Evolutionary conservation across 2,888 invertebrate genomes (phyloP).

Genomic region (Labia minor): DNA sequence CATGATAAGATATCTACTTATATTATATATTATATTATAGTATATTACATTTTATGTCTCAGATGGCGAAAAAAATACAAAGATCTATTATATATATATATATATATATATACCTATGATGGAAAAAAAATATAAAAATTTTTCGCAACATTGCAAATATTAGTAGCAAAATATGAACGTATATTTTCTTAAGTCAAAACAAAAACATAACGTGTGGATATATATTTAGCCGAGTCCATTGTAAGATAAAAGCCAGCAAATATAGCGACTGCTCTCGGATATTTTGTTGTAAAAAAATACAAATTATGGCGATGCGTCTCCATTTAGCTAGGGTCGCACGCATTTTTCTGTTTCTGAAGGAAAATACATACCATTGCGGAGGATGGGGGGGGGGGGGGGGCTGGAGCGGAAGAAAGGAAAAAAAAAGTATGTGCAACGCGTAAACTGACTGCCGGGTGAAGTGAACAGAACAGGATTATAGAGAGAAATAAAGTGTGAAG

Average conservation of each 20-base stretch:
- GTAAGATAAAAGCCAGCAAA: neutral
- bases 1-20: too few species aligned
- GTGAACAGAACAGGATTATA: neutral
- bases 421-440: neutral
- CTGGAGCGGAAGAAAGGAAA: neutral
- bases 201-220: neutral
- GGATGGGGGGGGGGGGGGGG: too few species aligned
- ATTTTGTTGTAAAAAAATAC: neutral
- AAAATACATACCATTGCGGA: too few species aligned
- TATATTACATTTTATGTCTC: too few species aligned
- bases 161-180: neutral
- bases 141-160: neutral
- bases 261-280: neutral
- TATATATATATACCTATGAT: too few species aligned
- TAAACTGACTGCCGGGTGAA: neutral
- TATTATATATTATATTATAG: too few species aligned
- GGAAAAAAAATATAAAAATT: neutral
- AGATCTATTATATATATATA: too few species aligned
- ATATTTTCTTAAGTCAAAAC: constrained; percentile 1
- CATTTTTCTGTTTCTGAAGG: neutral
- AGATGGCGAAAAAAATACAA: too few species aligned
- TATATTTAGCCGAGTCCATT: neutral
- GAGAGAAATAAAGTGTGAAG: constrained; percentile 13
- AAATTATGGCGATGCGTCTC: constrained; percentile 13
- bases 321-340: neutral